Conservation (phyloP, 2,113 vertebrate genomes). For the Aplodontia rufa region DNA sequence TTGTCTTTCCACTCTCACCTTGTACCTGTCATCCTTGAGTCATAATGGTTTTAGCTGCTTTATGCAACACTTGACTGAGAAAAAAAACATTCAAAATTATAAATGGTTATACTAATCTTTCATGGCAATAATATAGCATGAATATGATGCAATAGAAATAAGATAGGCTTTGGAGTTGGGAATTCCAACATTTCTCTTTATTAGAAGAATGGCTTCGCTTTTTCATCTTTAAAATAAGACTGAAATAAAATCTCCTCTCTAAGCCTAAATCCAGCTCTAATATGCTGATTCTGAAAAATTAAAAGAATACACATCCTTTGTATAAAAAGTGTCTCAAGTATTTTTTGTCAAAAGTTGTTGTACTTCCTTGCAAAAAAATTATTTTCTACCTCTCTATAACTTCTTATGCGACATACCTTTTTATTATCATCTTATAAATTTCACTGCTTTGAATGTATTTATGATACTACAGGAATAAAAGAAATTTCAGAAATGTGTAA, state of each 20-base stretch:
- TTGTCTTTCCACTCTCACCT: neutral
- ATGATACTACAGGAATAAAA: neutral
- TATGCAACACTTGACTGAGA: neutral
- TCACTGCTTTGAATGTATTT: neutral
- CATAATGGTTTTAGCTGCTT: neutral
- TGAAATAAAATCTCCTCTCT: neutral
- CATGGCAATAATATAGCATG: neutral
- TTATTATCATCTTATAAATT: neutral
- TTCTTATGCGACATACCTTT: neutral
- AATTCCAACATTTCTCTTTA: neutral
- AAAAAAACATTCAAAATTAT: neutral
- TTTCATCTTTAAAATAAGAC: conserved; percentile 12
- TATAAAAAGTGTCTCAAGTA: neutral
- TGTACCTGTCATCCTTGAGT: neutral
- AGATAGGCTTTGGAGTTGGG: neutral
- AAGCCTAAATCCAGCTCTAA: neutral
- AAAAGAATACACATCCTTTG: neutral
- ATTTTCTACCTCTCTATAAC: neutral
- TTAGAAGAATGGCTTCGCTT: neutral
- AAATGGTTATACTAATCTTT: neutral
- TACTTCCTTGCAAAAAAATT: too few species aligned
- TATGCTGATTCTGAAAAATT: neutral
- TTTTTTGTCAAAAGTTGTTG: neutral
- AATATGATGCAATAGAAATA: neutral
- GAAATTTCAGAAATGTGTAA: neutral